Percentiles rank a stretch among this genome's conserved stretches.
Evolutionary conservation across 2,888 invertebrate genomes (phyloP).

Genomic region (Apodemia mormo): DNA sequence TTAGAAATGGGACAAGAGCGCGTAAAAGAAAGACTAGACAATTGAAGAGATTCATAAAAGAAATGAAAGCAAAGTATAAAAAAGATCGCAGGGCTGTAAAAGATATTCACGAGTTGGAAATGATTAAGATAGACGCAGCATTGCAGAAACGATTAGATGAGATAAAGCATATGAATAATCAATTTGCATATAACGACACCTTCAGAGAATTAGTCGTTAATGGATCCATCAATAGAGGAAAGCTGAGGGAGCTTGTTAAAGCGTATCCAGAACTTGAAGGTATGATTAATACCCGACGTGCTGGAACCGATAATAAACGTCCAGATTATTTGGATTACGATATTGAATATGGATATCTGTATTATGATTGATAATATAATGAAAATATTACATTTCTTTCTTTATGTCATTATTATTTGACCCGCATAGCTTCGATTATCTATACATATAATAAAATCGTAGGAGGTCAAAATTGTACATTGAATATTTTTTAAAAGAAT

Average conservation of each 20-base stretch:
- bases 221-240: conserved; percentile 49
- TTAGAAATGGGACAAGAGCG: conserved; percentile 54
- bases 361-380: conserved; percentile 46
- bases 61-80: conserved; percentile 58
- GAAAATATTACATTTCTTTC: no score
- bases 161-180: conserved; percentile 50
- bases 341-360: conserved; percentile 61
- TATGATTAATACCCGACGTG: conserved; percentile 42
- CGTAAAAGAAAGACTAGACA: conserved; percentile 60
- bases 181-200: conserved; percentile 54
- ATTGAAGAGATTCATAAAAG: conserved; percentile 60
- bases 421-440: no score
- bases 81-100: conserved; percentile 58
- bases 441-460: no score
- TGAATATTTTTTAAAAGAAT: no score
- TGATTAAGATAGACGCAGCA: conserved; percentile 52
- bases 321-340: conserved; percentile 56
- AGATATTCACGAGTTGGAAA: conserved; percentile 53
- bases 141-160: conserved; percentile 48
- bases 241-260: conserved; percentile 49
- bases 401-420: no score
- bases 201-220: conserved; percentile 59
- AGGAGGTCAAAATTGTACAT: no score
- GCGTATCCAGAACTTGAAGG: conserved; percentile 55
- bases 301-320: conserved; percentile 24